A percentile compares a stretch with the other conserved stretches of the same genome.
Conservation (phyloP, 2,888 invertebrate species). For the Lithophane socia region DNA sequence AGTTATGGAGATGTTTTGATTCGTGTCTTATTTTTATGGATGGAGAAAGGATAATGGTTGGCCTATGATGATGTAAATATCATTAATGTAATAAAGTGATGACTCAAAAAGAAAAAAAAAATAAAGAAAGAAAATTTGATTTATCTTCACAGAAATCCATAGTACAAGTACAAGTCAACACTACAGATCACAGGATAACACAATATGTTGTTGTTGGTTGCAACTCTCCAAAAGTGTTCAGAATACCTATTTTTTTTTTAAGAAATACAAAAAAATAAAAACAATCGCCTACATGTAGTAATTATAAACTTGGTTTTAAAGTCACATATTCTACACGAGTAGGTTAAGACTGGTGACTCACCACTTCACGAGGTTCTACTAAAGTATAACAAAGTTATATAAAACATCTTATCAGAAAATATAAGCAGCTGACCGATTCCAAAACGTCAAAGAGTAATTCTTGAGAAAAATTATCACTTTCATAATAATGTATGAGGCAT, state of each 20-base stretch:
- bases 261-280: too few relatives aligned
- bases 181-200: not conserved
- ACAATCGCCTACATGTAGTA: too few relatives aligned
- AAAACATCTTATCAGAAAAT: not conserved
- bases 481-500: constrained; percentile 31
- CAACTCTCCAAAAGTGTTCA: not conserved
- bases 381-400: not conserved
- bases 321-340: not conserved
- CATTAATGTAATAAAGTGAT: not conserved
- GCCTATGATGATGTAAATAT: not conserved
- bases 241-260: not conserved
- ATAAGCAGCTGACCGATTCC: constrained; percentile 34
- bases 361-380: not conserved
- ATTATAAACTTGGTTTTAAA: not conserved
- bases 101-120: not conserved
- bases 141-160: not conserved
- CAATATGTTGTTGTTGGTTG: not conserved
- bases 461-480: constrained; percentile 39
- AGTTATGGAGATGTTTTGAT: constrained; percentile 48
- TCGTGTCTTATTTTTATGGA: not conserved
- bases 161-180: too few relatives aligned
- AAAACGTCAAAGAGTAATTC: constrained; percentile 21
- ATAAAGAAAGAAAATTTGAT: not conserved
- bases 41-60: not conserved
- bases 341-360: not conserved